These are phyloP conservation scores for Corapipo altera DNA, from an alignment of 2,113 vertebrate species.

Conservation along the genomic window DNA sequence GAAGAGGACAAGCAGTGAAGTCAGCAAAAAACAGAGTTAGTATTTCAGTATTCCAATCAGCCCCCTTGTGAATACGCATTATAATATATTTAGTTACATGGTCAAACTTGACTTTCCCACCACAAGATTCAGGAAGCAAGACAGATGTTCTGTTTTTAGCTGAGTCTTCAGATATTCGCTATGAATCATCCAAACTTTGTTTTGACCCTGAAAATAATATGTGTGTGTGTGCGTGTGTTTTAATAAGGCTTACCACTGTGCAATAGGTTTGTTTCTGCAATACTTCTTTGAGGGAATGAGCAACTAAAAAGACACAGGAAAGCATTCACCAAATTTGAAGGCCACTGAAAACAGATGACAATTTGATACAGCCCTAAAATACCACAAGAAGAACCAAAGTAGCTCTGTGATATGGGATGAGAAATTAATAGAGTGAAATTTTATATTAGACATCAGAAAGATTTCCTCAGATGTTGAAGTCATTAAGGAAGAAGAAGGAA, in stretches of 20 bases:
- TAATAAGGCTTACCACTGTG: neutral
- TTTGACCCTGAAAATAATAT: neutral
- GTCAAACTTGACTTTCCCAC: conserved; percentile 18
- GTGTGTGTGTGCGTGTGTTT: neutral
- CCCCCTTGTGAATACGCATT: neutral
- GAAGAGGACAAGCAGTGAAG: neutral
- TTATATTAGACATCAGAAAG: neutral
- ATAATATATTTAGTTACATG: conserved; percentile 11
- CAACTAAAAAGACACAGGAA: neutral
- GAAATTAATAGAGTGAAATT: neutral
- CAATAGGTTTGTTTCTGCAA: neutral
- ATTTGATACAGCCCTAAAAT: neutral
- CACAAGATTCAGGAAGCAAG: neutral
- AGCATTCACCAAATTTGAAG: neutral
- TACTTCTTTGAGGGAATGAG: neutral
- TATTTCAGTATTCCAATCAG: neutral
- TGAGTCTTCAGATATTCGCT: conserved; percentile 10
- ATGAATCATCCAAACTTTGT: neutral
- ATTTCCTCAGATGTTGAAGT: neutral
- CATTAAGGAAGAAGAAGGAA: neutral
- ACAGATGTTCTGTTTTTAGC: conserved; percentile 26
- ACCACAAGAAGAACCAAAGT: neutral
- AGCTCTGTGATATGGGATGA: neutral
- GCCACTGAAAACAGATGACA: neutral
- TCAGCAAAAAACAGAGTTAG: neutral